Conservation (phyloP, 2,113 vertebrate genomes). For the Hippocampus guttulatus region DNA sequence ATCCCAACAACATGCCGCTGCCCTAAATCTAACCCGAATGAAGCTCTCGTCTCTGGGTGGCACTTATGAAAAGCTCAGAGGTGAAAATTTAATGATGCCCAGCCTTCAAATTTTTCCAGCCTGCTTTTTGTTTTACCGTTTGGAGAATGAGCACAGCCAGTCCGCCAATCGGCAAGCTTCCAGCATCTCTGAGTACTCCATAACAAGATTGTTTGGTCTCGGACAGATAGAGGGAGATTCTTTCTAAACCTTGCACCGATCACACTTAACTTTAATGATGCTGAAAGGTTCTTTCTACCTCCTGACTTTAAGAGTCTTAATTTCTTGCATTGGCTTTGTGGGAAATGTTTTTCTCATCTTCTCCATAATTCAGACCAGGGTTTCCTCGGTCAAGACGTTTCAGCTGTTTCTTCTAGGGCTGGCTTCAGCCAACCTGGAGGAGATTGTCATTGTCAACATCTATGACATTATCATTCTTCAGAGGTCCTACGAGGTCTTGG, state of each 20-base stretch:
- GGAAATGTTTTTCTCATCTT: constrained; percentile 64
- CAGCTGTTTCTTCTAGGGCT: constrained; percentile 69
- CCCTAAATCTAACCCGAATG: constrained; percentile 19
- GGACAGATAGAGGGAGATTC: constrained; percentile 15
- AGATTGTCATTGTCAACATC: constrained; percentile 62
- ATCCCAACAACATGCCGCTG: background rate
- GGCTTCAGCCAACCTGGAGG: constrained; percentile 60
- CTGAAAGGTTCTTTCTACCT: constrained; percentile 6
- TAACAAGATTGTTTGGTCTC: constrained; percentile 39
- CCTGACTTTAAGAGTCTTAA: constrained; percentile 35
- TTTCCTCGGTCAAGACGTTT: constrained; percentile 59
- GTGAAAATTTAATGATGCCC: constrained; percentile 69
- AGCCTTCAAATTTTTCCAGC: constrained; percentile 51
- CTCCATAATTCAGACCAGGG: constrained; percentile 39
- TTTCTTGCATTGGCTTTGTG: constrained; percentile 56
- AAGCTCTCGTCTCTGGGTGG: constrained; percentile 45
- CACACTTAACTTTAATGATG: constrained; percentile 35
- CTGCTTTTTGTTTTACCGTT: constrained; percentile 38
- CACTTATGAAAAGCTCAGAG: constrained; percentile 63
- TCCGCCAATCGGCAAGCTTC: constrained; percentile 21
- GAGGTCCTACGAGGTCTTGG: fast-evolving
- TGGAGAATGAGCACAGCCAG: constrained; percentile 57
- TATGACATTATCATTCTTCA: constrained; percentile 43
- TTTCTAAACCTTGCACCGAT: background rate
- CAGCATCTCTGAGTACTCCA: constrained; percentile 38